Base-by-base conservation (phyloP, 1,140 invertebrate species). In the Tribolium madens region DNA sequence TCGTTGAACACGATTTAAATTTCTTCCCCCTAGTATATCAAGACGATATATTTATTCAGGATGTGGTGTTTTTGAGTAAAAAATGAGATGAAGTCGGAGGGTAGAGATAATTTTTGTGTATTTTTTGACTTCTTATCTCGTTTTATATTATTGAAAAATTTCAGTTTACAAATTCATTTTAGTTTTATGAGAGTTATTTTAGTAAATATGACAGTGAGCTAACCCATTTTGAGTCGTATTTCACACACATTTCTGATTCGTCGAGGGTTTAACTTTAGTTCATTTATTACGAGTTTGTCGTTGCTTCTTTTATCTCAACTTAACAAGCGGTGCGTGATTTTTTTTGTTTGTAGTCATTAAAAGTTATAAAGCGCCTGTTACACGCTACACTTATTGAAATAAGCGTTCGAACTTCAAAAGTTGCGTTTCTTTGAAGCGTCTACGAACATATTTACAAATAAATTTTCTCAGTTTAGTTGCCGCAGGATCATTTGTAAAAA, bases 321-420 rank as follows among this genome's bases (percentile, higher is more conserved):
- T 64, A 64, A 64, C 57, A 64, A 64, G 57, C 57, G 21, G n/a
- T 33, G 57, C 57, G 26, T 33, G 36, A 64, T 33, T 64, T 64
- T 21, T 64, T 31, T 13, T 10, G 21, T n/a, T 18, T 14, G 3
- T 2, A 64, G n/a, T 64, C 26, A 18, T 64, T 64, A 64, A 13
- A 64, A 64, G 21, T 64, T 33, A 33, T 57, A 57, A 33, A 33
- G 57, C 6, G 57, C 21, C 26, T 14, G 57, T 33, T 64, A 33
- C 12, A 64, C 52, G 52, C 21, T 18, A 33, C 14, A 31, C 57
- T 64, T 33, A 17, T 10, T 9, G 57, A 64, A 31, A 64, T 64
- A 64, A 64, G 26, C 36, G 26, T 64, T 33, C 21, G 3, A 33
- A 64, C 57, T 33, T 64, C 57, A 64, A 64, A 64, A 64, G 57